These are phyloP conservation scores for Gadus chalcogrammus DNA, from an alignment of 2,113 vertebrate species.

Conservation along the genomic window DNA sequence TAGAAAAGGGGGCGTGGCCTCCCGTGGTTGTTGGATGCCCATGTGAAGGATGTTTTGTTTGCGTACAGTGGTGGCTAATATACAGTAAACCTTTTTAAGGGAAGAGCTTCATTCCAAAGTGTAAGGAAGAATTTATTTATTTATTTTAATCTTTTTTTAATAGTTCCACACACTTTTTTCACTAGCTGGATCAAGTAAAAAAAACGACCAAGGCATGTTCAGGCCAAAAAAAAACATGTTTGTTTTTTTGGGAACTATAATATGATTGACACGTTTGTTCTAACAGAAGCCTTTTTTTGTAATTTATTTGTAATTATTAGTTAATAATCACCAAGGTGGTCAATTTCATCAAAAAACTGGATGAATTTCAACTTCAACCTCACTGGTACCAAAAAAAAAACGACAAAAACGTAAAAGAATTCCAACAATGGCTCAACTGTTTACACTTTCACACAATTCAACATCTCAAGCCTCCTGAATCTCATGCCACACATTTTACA, in stretches of 20 bases:
- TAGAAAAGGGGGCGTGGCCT: constrained; percentile 40
- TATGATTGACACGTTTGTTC: too few species aligned
- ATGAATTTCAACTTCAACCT: constrained; percentile 6
- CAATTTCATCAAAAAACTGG: not conserved
- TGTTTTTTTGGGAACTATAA: too few species aligned
- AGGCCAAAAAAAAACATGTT: too few species aligned
- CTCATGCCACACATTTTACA: not conserved
- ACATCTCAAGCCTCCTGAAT: constrained; percentile 28
- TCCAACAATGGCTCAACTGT: not conserved
- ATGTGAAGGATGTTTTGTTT: constrained; percentile 29
- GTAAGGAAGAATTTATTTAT: not conserved
- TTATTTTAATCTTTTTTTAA: too few species aligned
- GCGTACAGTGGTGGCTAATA: constrained; percentile 12
- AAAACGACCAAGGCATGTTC: too few species aligned
- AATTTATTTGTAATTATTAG: too few species aligned
- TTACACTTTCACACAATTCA: constrained; percentile 6
- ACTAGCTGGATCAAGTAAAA: too few species aligned
- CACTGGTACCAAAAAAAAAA: constrained; percentile 21
- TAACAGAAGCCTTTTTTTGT: too few species aligned
- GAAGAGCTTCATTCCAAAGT: constrained; percentile 1
- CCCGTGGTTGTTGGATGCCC: constrained; percentile 32
- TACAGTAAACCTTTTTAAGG: not conserved
- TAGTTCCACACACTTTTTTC: too few species aligned
- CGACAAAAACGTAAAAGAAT: constrained; percentile 3
- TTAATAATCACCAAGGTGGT: not conserved